These are phyloP conservation scores for Scophthalmus maximus DNA, from an alignment of 2,113 vertebrate genomes.

Conservation along the genomic window DNA sequence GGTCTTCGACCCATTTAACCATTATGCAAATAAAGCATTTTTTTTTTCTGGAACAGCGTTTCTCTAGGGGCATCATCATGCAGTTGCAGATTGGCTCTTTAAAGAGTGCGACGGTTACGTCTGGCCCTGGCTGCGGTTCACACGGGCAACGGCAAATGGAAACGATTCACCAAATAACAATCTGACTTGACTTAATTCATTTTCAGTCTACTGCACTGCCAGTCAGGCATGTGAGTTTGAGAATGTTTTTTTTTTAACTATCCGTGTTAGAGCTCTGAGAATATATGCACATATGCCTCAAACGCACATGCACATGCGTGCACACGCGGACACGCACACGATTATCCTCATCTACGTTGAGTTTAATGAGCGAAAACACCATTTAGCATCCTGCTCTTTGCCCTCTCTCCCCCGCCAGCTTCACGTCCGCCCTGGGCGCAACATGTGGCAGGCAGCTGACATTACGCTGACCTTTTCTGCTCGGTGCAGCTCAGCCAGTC, in stretches of 20 bases:
- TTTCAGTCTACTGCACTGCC: background rate
- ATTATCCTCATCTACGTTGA: background rate
- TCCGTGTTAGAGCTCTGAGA: background rate
- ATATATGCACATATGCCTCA: background rate
- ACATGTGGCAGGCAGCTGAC: slow-evolving; percentile 59
- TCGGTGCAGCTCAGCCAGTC: slow-evolving; percentile 36
- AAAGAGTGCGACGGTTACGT: slow-evolving; percentile 10
- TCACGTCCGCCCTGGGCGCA: slow-evolving; percentile 42
- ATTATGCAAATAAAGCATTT: slow-evolving; percentile 36
- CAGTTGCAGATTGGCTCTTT: slow-evolving; percentile 22
- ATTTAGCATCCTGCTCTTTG: slow-evolving; percentile 40
- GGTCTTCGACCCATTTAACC: background rate
- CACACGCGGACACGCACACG: background rate
- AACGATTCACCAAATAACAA: background rate
- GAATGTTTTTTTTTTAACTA: background rate
- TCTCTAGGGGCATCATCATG: slow-evolving; percentile 19
- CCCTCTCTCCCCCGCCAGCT: slow-evolving; percentile 43
- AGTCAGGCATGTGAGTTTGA: background rate
- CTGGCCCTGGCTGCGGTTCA: slow-evolving; percentile 21
- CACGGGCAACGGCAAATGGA: slow-evolving; percentile 4
- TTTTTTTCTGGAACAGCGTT: slow-evolving; percentile 6
- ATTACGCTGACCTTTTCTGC: slow-evolving; percentile 75
- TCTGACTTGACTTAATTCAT: slow-evolving; percentile 6
- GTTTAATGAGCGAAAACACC: slow-evolving; percentile 26
- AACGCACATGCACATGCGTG: background rate